These are phyloP conservation scores for Cyanoliseus patagonus DNA, from an alignment of 2,113 vertebrate species.

Conservation along the genomic window DNA sequence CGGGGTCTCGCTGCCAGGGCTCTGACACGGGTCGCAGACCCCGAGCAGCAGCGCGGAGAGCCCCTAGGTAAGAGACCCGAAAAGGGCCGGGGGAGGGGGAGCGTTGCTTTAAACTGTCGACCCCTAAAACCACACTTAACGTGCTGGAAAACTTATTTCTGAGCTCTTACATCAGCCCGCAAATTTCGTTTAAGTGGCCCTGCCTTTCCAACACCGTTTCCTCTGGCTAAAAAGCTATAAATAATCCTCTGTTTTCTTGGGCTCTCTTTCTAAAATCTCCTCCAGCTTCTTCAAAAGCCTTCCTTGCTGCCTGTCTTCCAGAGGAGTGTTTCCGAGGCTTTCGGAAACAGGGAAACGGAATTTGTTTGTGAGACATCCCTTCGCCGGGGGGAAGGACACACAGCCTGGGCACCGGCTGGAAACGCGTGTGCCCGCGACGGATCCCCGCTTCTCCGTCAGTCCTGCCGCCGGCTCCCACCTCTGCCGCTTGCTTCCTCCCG, in stretches of 20 bases:
- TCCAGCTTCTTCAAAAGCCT: not conserved
- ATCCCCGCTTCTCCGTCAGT: not conserved
- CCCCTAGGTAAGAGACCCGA: not conserved
- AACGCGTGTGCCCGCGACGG: not conserved
- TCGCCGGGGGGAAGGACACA: not conserved
- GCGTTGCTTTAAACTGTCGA: not conserved
- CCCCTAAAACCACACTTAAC: not conserved
- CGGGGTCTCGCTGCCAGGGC: not conserved
- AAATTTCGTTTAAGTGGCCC: not conserved
- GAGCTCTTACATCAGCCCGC: not conserved
- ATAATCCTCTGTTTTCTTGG: not conserved
- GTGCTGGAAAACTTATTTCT: not conserved
- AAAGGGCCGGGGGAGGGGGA: not conserved
- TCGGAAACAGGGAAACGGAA: not conserved
- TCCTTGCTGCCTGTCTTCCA: not conserved
- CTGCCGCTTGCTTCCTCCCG: not conserved
- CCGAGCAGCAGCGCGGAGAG: not conserved
- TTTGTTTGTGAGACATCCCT: not conserved
- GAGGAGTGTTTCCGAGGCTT: not conserved
- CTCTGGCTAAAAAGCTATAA: not conserved
- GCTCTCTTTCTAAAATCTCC: not conserved
- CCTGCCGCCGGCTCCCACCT: not conserved
- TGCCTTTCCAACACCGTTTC: not conserved
- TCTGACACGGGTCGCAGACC: not conserved
- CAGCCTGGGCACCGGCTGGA: not conserved